A percentile compares a stretch with the other conserved stretches of the same genome.
Conservation (phyloP, 2,888 invertebrate genomes). For the Polietes domitor region DNA sequence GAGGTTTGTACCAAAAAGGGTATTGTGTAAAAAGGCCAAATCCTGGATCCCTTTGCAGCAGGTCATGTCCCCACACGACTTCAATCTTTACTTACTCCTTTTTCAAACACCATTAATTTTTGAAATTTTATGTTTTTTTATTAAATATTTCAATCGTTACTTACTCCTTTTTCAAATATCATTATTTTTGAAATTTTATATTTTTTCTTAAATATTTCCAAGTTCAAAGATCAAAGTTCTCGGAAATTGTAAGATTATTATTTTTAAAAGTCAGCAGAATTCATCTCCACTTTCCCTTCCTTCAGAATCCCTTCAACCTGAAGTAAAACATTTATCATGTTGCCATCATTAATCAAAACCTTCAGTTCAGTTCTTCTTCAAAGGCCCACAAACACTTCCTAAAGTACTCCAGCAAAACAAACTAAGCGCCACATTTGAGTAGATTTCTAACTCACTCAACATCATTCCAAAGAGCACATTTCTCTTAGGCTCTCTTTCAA, state of each 20-base stretch:
- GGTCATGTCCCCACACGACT: too few species aligned
- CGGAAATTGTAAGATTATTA: too few species aligned
- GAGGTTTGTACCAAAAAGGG: too few species aligned
- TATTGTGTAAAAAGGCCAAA: too few species aligned
- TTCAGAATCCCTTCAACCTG: neutral
- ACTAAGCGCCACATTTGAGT: slow-evolving; percentile 42
- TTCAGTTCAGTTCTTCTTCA: neutral
- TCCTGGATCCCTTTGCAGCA: too few species aligned
- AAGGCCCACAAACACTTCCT: neutral
- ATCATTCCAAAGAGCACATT: neutral
- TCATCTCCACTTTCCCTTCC: neutral
- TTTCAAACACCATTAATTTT: too few species aligned
- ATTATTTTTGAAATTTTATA: too few species aligned
- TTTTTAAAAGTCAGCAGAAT: neutral
- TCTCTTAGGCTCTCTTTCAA: neutral
- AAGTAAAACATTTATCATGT: neutral
- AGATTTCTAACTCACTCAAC: neutral
- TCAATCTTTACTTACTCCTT: too few species aligned
- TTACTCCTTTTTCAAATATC: too few species aligned
- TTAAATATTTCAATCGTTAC: too few species aligned
- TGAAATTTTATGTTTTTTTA: too few species aligned
- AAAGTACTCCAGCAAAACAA: neutral
- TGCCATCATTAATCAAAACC: slow-evolving; percentile 39
- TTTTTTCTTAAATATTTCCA: too few species aligned
- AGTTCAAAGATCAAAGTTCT: neutral